Evolutionary conservation across 2,113 vertebrate species (phyloP).

Genomic region (Scalopus aquaticus): DNA sequence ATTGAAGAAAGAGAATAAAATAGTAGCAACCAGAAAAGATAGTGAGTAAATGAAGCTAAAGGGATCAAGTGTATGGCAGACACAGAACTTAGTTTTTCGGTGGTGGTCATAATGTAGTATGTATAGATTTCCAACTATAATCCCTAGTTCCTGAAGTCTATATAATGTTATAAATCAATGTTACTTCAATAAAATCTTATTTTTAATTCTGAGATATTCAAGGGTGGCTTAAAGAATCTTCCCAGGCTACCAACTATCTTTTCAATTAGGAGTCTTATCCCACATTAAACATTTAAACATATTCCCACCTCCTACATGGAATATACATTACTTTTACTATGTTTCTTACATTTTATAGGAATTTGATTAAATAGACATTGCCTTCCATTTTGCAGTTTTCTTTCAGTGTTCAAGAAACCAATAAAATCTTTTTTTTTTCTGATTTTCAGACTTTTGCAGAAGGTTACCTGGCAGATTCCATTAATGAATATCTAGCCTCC

Average conservation of each 20-base stretch:
- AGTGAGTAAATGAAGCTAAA: too few species aligned
- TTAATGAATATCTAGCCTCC: neutral
- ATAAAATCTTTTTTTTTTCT: neutral
- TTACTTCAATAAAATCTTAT: too few species aligned
- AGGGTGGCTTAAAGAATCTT: neutral
- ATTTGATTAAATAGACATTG: neutral
- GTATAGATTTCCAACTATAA: too few species aligned
- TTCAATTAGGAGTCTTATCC: neutral
- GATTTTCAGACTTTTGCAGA: neutral
- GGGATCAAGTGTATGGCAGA: too few species aligned
- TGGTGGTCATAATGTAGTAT: too few species aligned
- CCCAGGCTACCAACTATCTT: neutral
- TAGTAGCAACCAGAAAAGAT: too few species aligned
- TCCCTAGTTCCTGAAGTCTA: too few species aligned
- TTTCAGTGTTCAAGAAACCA: conserved; percentile 12
- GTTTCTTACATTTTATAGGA: neutral
- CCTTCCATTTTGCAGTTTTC: neutral
- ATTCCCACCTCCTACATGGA: neutral
- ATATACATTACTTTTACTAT: neutral
- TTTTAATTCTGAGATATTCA: neutral
- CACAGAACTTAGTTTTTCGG: too few species aligned
- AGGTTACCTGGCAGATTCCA: neutral
- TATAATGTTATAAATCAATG: too few species aligned
- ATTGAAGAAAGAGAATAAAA: too few species aligned
- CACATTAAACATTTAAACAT: neutral